Conservation (phyloP, 1,140 invertebrate genomes). For the Diorhabda sublineata region DNA sequence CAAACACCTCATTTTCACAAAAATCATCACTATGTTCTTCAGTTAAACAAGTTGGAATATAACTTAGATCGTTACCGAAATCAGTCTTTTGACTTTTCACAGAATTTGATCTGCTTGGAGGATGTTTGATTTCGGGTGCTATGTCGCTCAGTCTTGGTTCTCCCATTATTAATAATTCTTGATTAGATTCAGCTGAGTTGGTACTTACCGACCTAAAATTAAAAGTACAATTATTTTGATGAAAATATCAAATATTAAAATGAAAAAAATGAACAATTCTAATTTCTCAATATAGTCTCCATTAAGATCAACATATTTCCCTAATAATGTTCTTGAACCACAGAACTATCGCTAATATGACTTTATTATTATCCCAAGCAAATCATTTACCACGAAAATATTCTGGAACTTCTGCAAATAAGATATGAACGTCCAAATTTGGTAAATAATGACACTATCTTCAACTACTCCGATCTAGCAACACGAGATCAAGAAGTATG, state of each 20-base stretch:
- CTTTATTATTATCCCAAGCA: no score
- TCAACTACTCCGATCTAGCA: no score
- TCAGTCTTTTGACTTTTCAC: slow-evolving; percentile 33
- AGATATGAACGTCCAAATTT: no score
- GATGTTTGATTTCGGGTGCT: slow-evolving; percentile 49
- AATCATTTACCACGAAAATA: no score
- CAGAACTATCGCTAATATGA: no score
- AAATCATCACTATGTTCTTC: slow-evolving; percentile 28
- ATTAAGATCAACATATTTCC: no score
- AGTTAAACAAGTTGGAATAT: slow-evolving; percentile 40
- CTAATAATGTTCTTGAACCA: no score
- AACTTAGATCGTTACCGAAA: slow-evolving; percentile 47
- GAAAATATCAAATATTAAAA: slow-evolving; percentile 23
- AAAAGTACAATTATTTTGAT: slow-evolving; percentile 47
- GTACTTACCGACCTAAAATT: slow-evolving; percentile 52
- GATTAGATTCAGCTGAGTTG: slow-evolving; percentile 52
- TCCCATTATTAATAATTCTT: slow-evolving; percentile 53
- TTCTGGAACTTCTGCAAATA: no score
- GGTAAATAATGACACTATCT: no score
- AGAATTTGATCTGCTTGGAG: slow-evolving; percentile 39
- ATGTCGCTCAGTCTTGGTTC: slow-evolving; percentile 56
- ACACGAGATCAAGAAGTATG: no score
- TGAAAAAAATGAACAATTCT: no score
- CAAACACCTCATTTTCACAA: slow-evolving; percentile 45
- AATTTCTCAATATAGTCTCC: no score